Conservation (phyloP, 2,113 vertebrate genomes). For the Symphodus melops region DNA sequence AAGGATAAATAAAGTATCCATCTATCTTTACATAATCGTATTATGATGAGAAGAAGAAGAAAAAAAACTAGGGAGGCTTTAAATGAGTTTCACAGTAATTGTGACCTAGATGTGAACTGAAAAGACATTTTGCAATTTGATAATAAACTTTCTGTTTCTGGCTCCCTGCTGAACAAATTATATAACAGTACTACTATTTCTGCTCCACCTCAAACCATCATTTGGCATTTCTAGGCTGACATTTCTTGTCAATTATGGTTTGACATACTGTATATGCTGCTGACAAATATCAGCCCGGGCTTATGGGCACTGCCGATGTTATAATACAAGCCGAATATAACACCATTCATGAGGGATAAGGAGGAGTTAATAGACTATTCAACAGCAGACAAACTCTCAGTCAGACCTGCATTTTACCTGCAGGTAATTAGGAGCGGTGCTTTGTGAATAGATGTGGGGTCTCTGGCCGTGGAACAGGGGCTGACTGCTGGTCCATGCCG, state of each 20-base stretch:
- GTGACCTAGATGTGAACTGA: not conserved
- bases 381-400: not conserved
- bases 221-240: not conserved
- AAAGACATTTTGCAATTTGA: not conserved
- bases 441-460: not conserved
- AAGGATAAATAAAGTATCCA: not conserved
- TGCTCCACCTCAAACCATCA: not conserved
- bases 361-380: not conserved
- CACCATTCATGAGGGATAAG: not conserved
- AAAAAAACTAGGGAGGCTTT: not conserved
- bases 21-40: not conserved
- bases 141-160: not conserved
- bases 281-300: not conserved
- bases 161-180: not conserved
- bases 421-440: not conserved
- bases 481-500: not conserved
- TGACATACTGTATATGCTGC: not conserved
- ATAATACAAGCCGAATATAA: not conserved
- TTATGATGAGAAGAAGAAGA: not conserved
- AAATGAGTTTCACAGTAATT: not conserved
- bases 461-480: not conserved
- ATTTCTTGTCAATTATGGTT: not conserved
- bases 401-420: conserved; percentile 1
- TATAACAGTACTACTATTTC: not conserved
- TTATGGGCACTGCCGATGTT: not conserved